Evolutionary conservation across 2,888 invertebrate species (phyloP), one percentile per base, ranked within the genome.

Genomic region (Cryptus armator): DNA sequence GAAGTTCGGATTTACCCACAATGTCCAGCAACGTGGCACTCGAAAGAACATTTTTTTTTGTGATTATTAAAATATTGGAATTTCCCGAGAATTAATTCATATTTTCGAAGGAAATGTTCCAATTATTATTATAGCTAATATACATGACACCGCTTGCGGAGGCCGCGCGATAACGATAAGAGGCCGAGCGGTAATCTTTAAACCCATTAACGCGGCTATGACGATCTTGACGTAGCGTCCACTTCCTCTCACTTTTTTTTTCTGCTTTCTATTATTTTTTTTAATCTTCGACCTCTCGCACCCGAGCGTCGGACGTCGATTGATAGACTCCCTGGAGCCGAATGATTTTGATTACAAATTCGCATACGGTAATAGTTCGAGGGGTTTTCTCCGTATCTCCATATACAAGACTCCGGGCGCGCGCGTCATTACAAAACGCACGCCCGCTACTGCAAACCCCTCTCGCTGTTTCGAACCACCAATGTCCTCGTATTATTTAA

Each of bases 181-280:
- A 44, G 44, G 24, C 32, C 6, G 44, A 43, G 10, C 14, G 24
- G 59, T 76, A 75, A 82, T 85, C 85, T 74, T 44, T n/a, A 59
- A 59, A 79, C 78, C 48, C 48, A 3, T 79, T 82, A 82, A 82
- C 79, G 48, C 19, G 6, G 10, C 74, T 66, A 51, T 82, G 85
- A 82, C 85, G 75, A 44, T 82, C 59, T 24, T 85, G 79, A 85
- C 82, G 82, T 85, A 79, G 66, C 82, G 24, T 29, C 46, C 59
- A 53, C 66, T 62, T 71, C 43, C 51, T 51, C 48, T 29, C 24
- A 43, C n/a, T 72, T 51, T 72, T 51, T 64, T 56, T 62, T 37
- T 24, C 24, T 3, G 24, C 24, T 24, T 24, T 24, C 24, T 24
- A 24, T 24, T 24, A 24, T 24, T 24, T 62, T 37, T 48, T 24